Conservation (phyloP, 64 coral and sea anemone species). For the Dendrophyllia cribrosa region DNA sequence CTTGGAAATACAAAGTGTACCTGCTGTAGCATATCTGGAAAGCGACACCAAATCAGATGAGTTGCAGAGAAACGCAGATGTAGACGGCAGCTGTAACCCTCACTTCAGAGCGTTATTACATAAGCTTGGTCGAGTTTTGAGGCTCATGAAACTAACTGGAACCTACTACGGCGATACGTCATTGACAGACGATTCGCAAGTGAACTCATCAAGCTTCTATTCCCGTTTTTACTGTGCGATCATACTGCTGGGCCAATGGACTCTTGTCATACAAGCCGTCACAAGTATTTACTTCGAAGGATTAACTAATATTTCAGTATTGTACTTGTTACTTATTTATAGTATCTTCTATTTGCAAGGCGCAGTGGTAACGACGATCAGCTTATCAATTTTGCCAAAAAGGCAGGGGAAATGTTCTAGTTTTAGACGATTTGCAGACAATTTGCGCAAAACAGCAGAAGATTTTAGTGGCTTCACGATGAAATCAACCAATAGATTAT, state of each 20-base stretch:
- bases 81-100: too few relatives aligned
- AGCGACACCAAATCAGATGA: too few relatives aligned
- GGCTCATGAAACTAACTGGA: not conserved
- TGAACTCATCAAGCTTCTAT: not conserved
- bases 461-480: not conserved
- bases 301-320: not conserved
- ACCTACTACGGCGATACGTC: not conserved
- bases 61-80: too few relatives aligned
- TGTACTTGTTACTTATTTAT: not conserved
- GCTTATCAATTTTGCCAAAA: not conserved
- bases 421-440: not conserved
- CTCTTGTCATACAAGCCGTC: not conserved
- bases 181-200: not conserved
- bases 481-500: not conserved
- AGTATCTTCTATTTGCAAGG: not conserved
- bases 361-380: not conserved
- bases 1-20: too few relatives aligned
- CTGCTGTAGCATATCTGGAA: too few relatives aligned
- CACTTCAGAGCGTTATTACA: not conserved
- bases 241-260: not conserved
- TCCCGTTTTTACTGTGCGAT: slow-evolving; percentile 11
- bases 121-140: not conserved
- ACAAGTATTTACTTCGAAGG: slow-evolving; percentile 31
- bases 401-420: not conserved
- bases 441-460: not conserved